Base-by-base conservation (phyloP, 1,140 invertebrate genomes). In the Drosophila pruinosa region DNA sequence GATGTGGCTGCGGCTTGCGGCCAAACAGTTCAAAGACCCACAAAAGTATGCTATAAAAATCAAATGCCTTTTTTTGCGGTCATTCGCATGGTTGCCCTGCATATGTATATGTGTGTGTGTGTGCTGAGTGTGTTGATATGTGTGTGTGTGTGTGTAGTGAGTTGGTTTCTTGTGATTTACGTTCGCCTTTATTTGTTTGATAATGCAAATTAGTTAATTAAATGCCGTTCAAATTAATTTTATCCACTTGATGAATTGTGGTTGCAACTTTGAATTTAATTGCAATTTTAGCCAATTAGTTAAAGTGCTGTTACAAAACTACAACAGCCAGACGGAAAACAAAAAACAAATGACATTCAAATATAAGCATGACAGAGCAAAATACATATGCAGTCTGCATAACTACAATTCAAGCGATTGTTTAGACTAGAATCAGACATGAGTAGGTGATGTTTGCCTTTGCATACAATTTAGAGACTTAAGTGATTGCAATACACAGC, bases 161-260 rank as follows among this genome's bases (percentile, higher is more conserved):
- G 10, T 50, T 14, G 21, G 0, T n/a, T 31, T 26, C 12, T 50
- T 50, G 12, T 21, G 56, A 22, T 48, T 38, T 22, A 19, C 38
- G 21, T 22, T 4, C 31, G 31, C 12, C n/a, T 56, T 34, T 38
- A 6, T 41, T 34, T 26, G 48, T 53, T 67, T 67, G n/a, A 54
- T 48, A 58, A 71, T 78, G 53, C 24, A 62, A 78, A 78, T 71
- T 56, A 54, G 57, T 72, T 72, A 71, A 78, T 78, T 78, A 67
- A 39, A 67, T 63, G 74, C 22, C 63, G 50, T 47, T 19, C 34
- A 38, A 47, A 58, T 62, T 22, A 38, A 39, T 68, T 52, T 34
- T 15, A n/a, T n/a, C 38, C 36, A 41, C 34, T 41, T 38, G 19
- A 39, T 53, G 38, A 62, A 47, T 59, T 59, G 57, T 7, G 56